Base-by-base conservation (phyloP, 2,888 invertebrate genomes). In the Volucella zonaria region DNA sequence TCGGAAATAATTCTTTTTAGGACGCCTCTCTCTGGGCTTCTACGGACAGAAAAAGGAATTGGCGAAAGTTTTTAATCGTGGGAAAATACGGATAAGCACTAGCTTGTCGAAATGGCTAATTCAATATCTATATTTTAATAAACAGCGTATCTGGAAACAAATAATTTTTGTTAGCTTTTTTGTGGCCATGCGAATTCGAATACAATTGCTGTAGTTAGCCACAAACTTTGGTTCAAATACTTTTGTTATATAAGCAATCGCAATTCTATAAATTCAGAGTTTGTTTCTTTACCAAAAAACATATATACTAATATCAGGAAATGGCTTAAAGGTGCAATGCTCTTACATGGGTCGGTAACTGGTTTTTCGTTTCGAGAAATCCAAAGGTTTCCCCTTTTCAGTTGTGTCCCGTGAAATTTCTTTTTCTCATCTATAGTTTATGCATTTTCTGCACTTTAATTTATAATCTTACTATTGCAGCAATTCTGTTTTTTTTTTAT, bases 381-480 rank as follows among this genome's bases (percentile, higher is more conserved):
- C 4, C 31, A 6, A 31, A 42, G 52, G 66, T 54, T 67, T 67
- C 54, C 67, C 67, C 67, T 54, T 67, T 43, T 54, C 23, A 18
- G 14, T 15, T 59, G 12, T 4, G 23, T n/a, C 14, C 18, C 18
- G 14, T 52, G 0, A 31, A 15, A 1, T 66, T 42, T 23, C 9
- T 31, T 43, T 51, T 51, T 14, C 23, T 45, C 45, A 31, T 52
- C 62, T 54, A 40, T n/a, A 54, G 42, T 31, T 54, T 38, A 15
- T 38, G 54, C 62, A 47, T 54, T 47, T 75, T 42, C 56, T 56
- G 18, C 18, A 23, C 18, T 23, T 1, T 23, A 23, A 23, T 3
- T 23, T 23, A 2, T 23, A 23, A 54, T 10, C 54, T 47, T 12
- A n/a, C 15, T 14, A 70, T 58, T 58, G 70, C 49, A 38, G 45